A percentile compares a stretch with the other conserved stretches of the same genome.
phyloP scores from a whole-genome alignment of 2,113 vertebrate species.

The Balaeniceps rex region DNA sequence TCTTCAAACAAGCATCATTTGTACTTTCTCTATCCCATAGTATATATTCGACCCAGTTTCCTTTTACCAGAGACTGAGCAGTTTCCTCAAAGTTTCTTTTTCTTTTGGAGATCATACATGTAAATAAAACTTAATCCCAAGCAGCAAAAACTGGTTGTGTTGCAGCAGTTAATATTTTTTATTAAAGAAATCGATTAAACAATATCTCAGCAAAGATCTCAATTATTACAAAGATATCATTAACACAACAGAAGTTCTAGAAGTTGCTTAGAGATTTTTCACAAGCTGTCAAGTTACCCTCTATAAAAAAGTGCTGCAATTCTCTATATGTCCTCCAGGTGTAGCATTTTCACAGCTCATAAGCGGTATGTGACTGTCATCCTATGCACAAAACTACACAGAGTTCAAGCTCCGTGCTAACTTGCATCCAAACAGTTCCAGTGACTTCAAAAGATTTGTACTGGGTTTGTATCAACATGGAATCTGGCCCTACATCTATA shows the following conservation, averaged over 20 bases:
- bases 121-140: background rate
- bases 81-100: background rate
- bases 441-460: background rate
- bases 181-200: background rate
- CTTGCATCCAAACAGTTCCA: background rate
- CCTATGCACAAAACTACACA: background rate
- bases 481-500: background rate
- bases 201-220: background rate
- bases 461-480: background rate
- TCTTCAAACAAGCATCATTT: background rate
- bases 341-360: constrained; percentile 15
- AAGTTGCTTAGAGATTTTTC: background rate
- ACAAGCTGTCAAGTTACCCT: too few species aligned
- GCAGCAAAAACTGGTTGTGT: background rate
- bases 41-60: background rate
- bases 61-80: background rate
- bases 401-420: background rate
- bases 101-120: background rate
- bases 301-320: background rate
- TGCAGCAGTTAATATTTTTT: background rate
- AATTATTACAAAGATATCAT: background rate
- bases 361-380: background rate
- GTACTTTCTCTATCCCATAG: background rate
- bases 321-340: background rate
- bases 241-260: background rate